phyloP scores from a whole-genome alignment of 2,797 vertebrate genomes.

The Uromys caudimaculatus region DNA sequence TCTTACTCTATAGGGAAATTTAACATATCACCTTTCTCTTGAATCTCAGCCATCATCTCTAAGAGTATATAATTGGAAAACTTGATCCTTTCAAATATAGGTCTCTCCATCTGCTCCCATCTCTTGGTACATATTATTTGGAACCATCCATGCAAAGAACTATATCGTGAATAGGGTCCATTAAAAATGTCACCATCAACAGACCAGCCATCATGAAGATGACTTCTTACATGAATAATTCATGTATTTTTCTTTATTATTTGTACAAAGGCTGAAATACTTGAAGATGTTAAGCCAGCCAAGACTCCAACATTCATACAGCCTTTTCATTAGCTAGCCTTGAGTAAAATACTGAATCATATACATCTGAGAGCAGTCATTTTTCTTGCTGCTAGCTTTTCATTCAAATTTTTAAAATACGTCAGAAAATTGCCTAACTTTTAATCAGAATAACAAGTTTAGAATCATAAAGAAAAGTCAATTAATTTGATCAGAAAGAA shows the following conservation, averaged over 20 bases:
- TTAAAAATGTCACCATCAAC: background rate
- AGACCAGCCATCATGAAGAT: background rate
- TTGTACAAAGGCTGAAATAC: background rate
- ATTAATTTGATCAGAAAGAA: background rate
- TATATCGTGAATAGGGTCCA: background rate
- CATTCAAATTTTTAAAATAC: background rate
- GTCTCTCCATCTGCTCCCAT: background rate
- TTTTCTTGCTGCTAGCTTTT: background rate
- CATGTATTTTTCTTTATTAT: background rate
- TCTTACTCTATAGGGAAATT: background rate
- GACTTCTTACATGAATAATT: background rate
- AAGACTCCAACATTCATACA: background rate
- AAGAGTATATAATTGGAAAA: background rate
- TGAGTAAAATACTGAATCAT: background rate
- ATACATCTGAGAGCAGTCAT: background rate
- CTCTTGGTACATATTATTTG: background rate
- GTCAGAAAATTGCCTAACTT: background rate
- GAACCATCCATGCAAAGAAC: background rate
- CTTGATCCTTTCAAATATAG: background rate
- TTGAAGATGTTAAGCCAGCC: background rate
- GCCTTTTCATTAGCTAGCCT: constrained; percentile 9
- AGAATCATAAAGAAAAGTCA: background rate
- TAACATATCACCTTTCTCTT: background rate
- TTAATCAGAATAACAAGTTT: background rate
- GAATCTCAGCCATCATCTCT: background rate